Conservation (phyloP, 2,888 invertebrate species). For the Dynastes hyllus region DNA sequence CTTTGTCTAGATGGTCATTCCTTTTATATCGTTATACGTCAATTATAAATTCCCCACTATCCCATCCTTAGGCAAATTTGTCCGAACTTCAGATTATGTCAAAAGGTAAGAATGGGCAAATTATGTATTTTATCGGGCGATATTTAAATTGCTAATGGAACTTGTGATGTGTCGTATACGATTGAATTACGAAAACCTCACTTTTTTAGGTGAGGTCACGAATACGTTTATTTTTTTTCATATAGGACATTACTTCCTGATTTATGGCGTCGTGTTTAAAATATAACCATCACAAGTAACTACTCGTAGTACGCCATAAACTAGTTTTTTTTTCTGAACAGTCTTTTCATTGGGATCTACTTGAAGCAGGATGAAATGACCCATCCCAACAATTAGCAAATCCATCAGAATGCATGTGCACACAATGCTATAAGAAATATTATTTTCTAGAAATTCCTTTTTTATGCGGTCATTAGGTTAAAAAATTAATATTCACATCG, state of each 20-base stretch:
- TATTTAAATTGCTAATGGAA: slow-evolving; percentile 46
- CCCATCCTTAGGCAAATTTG: slow-evolving; percentile 41
- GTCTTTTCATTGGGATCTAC: not conserved
- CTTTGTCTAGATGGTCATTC: slow-evolving; percentile 19
- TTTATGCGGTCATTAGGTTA: slow-evolving; percentile 12
- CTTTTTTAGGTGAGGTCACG: slow-evolving; percentile 45
- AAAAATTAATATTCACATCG: slow-evolving; percentile 20
- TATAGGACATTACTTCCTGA: slow-evolving; percentile 32
- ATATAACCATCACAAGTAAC: slow-evolving; percentile 16
- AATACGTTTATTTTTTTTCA: slow-evolving; percentile 42
- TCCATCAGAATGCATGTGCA: not conserved
- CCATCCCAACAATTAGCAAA: not conserved
- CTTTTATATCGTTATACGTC: slow-evolving; percentile 38
- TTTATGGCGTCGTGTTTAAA: slow-evolving; percentile 29
- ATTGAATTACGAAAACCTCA: slow-evolving; percentile 42
- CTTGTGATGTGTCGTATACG: slow-evolving; percentile 30
- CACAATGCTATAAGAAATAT: not conserved
- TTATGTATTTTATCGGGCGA: slow-evolving; percentile 39
- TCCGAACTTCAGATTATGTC: slow-evolving; percentile 41
- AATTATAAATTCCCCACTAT: slow-evolving; percentile 42
- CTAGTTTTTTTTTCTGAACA: slow-evolving; percentile 4
- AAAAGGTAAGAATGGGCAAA: slow-evolving; percentile 44
- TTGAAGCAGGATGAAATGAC: not conserved
- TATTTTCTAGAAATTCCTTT: slow-evolving; percentile 3
- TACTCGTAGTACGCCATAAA: not conserved